Evolutionary conservation across 1,140 invertebrate species (phyloP).

Genomic region (Sitophilus oryzae): DNA sequence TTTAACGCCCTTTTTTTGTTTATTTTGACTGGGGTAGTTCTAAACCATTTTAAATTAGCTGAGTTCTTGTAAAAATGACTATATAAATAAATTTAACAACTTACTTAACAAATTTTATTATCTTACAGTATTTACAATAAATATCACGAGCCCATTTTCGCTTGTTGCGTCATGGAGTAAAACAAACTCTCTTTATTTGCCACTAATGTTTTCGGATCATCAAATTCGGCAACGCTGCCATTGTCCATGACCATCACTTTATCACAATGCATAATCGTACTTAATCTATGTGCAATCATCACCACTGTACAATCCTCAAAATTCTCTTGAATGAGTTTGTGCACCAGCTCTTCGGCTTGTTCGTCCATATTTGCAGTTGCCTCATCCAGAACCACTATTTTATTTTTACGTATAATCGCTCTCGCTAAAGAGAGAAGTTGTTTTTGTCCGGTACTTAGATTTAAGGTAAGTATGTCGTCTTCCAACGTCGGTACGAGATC

Average conservation of each 20-base stretch:
- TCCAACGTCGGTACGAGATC: constrained; percentile 32
- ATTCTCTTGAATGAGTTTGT: constrained; percentile 60
- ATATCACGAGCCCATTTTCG: background rate
- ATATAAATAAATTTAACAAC: no score
- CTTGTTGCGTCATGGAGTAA: constrained; percentile 49
- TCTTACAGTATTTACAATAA: background rate
- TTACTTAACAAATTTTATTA: no score
- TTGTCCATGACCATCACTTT: constrained; percentile 68
- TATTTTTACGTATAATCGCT: constrained; percentile 67
- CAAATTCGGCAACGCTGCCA: constrained; percentile 61
- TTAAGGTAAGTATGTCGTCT: constrained; percentile 55
- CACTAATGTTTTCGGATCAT: constrained; percentile 61
- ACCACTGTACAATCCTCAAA: constrained; percentile 71
- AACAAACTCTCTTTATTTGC: constrained; percentile 58
- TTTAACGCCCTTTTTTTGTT: no score
- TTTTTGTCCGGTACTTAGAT: constrained; percentile 72
- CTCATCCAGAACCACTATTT: constrained; percentile 74
- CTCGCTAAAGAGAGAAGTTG: constrained; percentile 75
- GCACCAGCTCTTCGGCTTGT: constrained; percentile 63
- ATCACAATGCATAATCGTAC: constrained; percentile 77
- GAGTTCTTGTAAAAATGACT: no score
- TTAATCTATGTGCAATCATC: constrained; percentile 76
- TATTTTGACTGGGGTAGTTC: no score
- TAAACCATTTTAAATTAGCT: no score
- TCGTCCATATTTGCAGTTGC: constrained; percentile 67